Percentiles rank a stretch among this genome's conserved stretches.
Conservation (phyloP, 2,113 vertebrate genomes). For the Ursus arctos region DNA sequence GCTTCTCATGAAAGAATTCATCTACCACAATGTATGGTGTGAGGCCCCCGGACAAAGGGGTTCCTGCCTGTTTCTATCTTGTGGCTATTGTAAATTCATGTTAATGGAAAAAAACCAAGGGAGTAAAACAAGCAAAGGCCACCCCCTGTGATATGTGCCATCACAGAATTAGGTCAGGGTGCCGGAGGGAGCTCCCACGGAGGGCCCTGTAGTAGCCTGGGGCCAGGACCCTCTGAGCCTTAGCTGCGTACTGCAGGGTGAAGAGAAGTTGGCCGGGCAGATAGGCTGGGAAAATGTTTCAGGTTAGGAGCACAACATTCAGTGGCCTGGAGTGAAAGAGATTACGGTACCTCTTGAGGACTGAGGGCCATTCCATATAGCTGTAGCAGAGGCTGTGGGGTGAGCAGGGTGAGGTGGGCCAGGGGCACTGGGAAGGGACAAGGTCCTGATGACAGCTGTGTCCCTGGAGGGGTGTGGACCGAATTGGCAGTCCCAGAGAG, state of each 20-base stretch:
- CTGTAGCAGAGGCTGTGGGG: background rate
- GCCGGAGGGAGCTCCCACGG: background rate
- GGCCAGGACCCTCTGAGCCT: background rate
- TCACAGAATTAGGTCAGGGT: background rate
- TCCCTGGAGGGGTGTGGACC: background rate
- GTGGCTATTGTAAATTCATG: background rate
- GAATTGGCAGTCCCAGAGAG: background rate
- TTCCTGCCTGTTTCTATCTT: background rate
- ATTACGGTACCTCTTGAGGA: background rate
- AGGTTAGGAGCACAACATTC: background rate
- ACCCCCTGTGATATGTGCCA: no score
- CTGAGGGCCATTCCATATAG: background rate
- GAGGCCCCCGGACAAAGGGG: background rate
- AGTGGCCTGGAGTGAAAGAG: background rate
- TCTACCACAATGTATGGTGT: background rate
- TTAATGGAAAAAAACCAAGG: background rate
- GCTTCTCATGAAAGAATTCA: background rate
- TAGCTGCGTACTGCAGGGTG: background rate
- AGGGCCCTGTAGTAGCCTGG: background rate
- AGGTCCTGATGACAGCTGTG: background rate
- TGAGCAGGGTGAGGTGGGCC: background rate
- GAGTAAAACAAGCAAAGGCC: background rate
- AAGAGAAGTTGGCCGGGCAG: background rate
- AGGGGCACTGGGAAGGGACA: background rate
- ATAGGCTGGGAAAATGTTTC: background rate